A percentile compares a stretch with the other conserved stretches of the same genome.
phyloP scores from a whole-genome alignment of 30 jellyfish, hydroid and myxozoan genomes.

The Aurelia coerulea region DNA sequence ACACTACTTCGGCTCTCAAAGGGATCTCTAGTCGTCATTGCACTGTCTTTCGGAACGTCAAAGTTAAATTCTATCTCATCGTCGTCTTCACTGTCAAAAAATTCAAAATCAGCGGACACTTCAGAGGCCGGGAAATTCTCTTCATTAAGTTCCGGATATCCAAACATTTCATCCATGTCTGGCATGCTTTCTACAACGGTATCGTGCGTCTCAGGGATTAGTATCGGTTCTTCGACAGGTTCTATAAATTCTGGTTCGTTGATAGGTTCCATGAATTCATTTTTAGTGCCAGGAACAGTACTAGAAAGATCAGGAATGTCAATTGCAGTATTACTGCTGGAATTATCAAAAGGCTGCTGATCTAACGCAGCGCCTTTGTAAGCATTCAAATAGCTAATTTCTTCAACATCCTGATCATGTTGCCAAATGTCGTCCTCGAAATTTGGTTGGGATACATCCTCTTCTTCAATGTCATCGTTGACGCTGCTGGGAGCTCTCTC shows the following conservation, averaged over 20 bases:
- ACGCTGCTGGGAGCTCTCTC: too few species aligned
- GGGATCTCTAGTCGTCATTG: not conserved
- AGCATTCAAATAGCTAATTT: too few species aligned
- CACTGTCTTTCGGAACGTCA: not conserved
- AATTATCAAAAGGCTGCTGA: too few species aligned
- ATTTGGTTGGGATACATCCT: too few species aligned
- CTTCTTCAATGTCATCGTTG: too few species aligned
- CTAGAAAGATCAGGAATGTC: not conserved
- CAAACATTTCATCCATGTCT: not conserved
- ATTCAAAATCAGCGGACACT: not conserved
- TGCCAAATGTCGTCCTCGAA: too few species aligned
- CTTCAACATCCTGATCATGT: too few species aligned
- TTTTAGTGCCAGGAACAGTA: too few species aligned
- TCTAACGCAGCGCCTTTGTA: too few species aligned
- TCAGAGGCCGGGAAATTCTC: not conserved
- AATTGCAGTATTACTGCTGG: too few species aligned
- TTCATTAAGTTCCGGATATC: not conserved
- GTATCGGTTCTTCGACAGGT: not conserved
- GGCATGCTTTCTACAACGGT: not conserved
- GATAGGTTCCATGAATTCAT: too few species aligned
- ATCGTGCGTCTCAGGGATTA: not conserved
- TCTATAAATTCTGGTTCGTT: not conserved
- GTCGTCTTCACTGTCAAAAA: not conserved
- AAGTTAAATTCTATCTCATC: slow-evolving; percentile 9
- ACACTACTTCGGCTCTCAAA: not conserved